A percentile compares a stretch with the other conserved stretches of the same genome.
Evolutionary conservation across 2,888 invertebrate genomes (phyloP).

Genomic region (Melieria omissa): DNA sequence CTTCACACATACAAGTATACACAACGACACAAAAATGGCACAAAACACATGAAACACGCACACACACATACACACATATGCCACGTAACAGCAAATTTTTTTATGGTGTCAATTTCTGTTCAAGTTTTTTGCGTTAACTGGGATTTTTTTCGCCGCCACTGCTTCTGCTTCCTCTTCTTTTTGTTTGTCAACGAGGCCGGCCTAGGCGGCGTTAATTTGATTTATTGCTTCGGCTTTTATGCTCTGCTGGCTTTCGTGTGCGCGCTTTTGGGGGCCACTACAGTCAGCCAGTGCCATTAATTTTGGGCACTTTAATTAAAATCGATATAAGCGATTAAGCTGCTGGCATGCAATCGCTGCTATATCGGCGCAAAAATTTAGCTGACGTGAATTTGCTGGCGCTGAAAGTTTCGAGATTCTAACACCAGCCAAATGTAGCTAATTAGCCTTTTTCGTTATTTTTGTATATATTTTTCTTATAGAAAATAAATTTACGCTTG

Average conservation of each 20-base stretch:
- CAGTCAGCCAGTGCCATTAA: slow-evolving; percentile 8
- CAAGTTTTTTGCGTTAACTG: neutral
- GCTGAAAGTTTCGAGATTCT: no score
- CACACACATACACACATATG: slow-evolving; percentile 1
- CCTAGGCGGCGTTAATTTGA: slow-evolving; percentile 32
- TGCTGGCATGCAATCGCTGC: neutral
- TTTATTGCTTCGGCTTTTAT: slow-evolving; percentile 51
- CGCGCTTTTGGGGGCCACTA: no score
- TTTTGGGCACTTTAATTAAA: slow-evolving; percentile 39
- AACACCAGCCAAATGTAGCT: no score
- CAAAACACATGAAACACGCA: neutral
- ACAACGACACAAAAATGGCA: slow-evolving; percentile 27
- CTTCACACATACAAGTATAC: slow-evolving; percentile 16
- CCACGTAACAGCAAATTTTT: neutral
- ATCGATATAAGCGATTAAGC: slow-evolving; percentile 35
- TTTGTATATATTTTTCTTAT: no score
- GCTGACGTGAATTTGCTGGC: no score
- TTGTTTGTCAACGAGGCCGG: no score
- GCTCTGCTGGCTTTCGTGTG: neutral
- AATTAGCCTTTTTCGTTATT: no score
- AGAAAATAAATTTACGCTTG: no score
- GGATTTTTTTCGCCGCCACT: no score
- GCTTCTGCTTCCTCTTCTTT: no score
- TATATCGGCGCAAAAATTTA: no score
- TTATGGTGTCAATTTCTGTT: neutral